Conservation (phyloP, 2,888 invertebrate genomes). For the Zygogramma bicolorata region DNA sequence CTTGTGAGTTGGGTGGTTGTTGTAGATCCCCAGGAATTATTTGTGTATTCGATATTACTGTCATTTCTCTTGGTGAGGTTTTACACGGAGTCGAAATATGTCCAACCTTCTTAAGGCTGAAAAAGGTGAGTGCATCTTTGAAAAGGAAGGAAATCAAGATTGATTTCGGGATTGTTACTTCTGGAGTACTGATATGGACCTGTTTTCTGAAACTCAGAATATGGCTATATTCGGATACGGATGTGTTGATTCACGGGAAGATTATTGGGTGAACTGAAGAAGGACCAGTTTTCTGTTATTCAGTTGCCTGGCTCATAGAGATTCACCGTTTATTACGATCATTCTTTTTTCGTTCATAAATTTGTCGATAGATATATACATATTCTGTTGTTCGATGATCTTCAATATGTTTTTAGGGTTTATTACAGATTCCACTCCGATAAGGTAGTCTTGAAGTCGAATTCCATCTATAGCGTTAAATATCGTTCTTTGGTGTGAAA, state of each 20-base stretch:
- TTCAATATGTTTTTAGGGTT: too few relatives aligned
- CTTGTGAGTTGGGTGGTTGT: neutral
- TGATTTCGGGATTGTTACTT: neutral
- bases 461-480: neutral
- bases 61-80: neutral
- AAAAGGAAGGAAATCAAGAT: neutral
- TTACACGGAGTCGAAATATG: neutral
- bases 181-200: neutral
- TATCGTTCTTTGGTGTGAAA: too few relatives aligned
- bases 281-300: too few relatives aligned
- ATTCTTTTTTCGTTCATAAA: neutral
- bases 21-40: neutral
- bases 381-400: neutral
- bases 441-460: neutral
- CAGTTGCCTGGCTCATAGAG: neutral
- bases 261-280: too few relatives aligned
- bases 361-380: neutral
- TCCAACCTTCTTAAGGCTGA: neutral
- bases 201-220: too few relatives aligned
- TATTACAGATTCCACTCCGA: too few relatives aligned
- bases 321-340: neutral
- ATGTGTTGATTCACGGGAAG: too few relatives aligned
- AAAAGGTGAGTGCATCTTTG: neutral
- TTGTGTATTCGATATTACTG: neutral
- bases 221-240: too few relatives aligned